phyloP scores from a whole-genome alignment of 2,113 vertebrate genomes.

The Pluvialis apricaria region DNA sequence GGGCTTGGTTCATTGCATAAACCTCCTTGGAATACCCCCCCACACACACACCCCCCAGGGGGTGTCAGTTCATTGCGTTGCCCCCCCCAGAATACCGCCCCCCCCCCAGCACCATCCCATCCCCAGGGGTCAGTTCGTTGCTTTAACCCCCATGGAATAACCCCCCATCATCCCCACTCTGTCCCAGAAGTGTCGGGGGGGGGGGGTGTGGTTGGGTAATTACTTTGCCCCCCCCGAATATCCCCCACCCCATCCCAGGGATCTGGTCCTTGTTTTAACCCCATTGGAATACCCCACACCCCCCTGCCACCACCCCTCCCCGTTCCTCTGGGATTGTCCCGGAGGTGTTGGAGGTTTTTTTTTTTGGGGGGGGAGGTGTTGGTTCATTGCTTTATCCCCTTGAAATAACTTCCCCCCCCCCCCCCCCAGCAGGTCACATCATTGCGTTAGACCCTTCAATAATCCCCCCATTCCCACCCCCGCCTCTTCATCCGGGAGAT shows the following conservation, averaged over 20 bases:
- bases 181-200: too few species aligned
- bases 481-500: rapidly evolving
- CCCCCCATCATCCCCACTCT: too few species aligned
- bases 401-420: neutral
- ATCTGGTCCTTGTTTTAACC: neutral
- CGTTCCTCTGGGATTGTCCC: too few species aligned
- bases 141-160: too few species aligned
- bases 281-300: neutral
- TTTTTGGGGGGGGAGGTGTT: neutral
- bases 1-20: neutral
- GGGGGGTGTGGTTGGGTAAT: rapidly evolving
- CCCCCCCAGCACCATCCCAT: too few species aligned
- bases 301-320: neutral
- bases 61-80: too few species aligned
- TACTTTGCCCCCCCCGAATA: neutral
- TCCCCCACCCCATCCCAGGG: neutral
- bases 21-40: too few species aligned
- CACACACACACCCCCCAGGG: too few species aligned
- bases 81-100: too few species aligned
- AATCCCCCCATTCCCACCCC: too few species aligned
- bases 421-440: neutral
- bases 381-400: neutral
- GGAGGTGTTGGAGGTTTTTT: neutral
- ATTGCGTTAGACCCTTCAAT: neutral
- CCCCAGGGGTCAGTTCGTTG: too few species aligned